Conservation (phyloP, 2,888 invertebrate species). For the Cinara cedri region DNA sequence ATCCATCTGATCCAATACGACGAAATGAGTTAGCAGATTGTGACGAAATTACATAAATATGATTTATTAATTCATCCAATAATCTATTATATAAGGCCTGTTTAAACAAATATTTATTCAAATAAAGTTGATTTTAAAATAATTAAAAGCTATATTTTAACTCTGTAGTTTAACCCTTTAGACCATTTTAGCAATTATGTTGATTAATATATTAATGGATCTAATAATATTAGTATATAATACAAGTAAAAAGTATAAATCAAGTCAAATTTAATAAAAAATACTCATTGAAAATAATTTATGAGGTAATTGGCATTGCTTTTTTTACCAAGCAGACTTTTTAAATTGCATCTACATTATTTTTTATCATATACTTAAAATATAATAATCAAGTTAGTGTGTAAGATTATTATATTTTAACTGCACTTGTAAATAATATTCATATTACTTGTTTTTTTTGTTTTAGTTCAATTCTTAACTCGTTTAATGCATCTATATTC, state of each 20-base stretch:
- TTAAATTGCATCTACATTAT: neutral
- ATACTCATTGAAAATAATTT: no score
- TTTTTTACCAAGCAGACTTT: neutral
- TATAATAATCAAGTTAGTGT: neutral
- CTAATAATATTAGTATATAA: neutral
- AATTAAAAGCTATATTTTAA: neutral
- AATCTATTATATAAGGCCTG: constrained; percentile 74
- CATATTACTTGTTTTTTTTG: constrained; percentile 69
- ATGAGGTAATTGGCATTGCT: no score
- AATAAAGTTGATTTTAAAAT: neutral
- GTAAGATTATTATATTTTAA: neutral
- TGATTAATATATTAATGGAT: neutral
- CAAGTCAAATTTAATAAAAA: no score
- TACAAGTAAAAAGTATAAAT: no score
- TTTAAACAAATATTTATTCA: constrained; percentile 59
- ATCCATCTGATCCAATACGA: constrained; percentile 42
- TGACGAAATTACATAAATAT: constrained; percentile 73
- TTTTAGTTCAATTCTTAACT: constrained; percentile 78
- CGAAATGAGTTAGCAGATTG: constrained; percentile 61
- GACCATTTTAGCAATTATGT: no score
- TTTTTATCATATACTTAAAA: neutral
- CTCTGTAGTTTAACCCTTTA: no score
- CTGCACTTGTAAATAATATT: constrained; percentile 48
- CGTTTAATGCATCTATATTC: constrained; percentile 82
- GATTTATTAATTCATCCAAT: constrained; percentile 74